Conservation (phyloP, 2,888 invertebrate genomes). For the Plagodis pulveraria region DNA sequence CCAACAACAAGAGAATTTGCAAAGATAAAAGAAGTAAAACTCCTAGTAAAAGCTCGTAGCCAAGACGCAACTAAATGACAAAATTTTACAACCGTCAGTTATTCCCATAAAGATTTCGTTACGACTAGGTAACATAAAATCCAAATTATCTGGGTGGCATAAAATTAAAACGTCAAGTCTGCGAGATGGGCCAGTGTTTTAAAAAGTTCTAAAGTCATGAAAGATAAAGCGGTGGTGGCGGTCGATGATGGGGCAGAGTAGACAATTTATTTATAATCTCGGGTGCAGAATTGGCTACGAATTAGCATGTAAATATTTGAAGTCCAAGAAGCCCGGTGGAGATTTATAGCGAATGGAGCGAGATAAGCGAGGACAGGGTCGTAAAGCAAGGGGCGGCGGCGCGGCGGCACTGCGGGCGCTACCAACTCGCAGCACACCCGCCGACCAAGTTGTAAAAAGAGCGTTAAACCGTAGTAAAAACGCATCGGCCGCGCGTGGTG, state of each 20-base stretch:
- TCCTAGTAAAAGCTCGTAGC: slow-evolving; percentile 27
- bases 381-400: slow-evolving; percentile 70
- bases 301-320: slow-evolving; percentile 85
- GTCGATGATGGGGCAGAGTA: slow-evolving; percentile 69
- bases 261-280: slow-evolving; percentile 83
- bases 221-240: slow-evolving; percentile 74
- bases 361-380: slow-evolving; percentile 79
- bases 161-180: slow-evolving; percentile 72
- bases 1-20: slow-evolving; percentile 29
- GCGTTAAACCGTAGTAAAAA: slow-evolving; percentile 84
- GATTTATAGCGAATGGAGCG: slow-evolving; percentile 78
- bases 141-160: slow-evolving; percentile 70
- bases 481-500: slow-evolving; percentile 64
- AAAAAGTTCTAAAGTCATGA: slow-evolving; percentile 76
- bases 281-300: slow-evolving; percentile 81
- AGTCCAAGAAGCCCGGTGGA: slow-evolving; percentile 78
- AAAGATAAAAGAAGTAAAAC: slow-evolving; percentile 33
- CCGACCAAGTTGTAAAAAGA: slow-evolving; percentile 83
- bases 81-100: slow-evolving; percentile 48
- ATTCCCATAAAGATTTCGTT: slow-evolving; percentile 54
- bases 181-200: slow-evolving; percentile 61
- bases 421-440: slow-evolving; percentile 70
- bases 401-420: slow-evolving; percentile 43
- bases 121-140: slow-evolving; percentile 62
- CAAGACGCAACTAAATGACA: slow-evolving; percentile 41